phyloP scores from a whole-genome alignment of 1,140 invertebrate genomes.

The Nephila pilipes region DNA sequence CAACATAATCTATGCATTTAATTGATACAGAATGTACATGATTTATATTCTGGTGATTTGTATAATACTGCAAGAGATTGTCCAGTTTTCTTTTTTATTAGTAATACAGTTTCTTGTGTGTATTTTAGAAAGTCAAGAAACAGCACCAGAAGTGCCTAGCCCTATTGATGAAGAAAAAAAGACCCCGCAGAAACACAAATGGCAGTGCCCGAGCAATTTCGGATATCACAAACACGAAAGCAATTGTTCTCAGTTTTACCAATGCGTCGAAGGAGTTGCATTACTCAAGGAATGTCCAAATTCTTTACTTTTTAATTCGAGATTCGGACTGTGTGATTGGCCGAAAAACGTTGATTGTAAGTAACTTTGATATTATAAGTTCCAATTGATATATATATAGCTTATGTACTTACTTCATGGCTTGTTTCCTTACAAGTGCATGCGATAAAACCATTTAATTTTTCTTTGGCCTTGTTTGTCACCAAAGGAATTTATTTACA shows the following conservation, averaged over 20 bases:
- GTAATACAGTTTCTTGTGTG: too few relatives aligned
- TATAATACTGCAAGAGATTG: too few relatives aligned
- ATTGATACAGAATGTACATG: too few relatives aligned
- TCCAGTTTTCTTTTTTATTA: too few relatives aligned
- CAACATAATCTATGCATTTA: too few relatives aligned
- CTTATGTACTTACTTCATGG: too few relatives aligned
- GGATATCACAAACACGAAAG: not conserved
- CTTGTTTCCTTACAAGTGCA: too few relatives aligned
- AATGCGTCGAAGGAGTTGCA: slow-evolving; percentile 78
- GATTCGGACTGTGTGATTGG: slow-evolving; percentile 77
- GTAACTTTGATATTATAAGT: not conserved
- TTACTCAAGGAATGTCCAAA: slow-evolving; percentile 77
- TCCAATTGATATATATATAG: too few relatives aligned
- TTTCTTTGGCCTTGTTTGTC: too few relatives aligned
- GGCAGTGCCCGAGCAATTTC: slow-evolving; percentile 4
- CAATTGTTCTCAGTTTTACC: slow-evolving; percentile 77
- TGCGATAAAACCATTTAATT: too few relatives aligned
- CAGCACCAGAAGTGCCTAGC: not conserved
- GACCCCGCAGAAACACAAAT: not conserved
- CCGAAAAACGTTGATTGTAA: slow-evolving; percentile 54
- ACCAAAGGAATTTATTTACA: too few relatives aligned
- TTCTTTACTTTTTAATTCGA: slow-evolving; percentile 77
- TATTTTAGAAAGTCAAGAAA: not conserved
- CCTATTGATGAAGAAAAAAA: not conserved
- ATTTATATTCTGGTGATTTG: too few relatives aligned